These are phyloP conservation scores for Avahi laniger DNA, from an alignment of 2,797 vertebrate species.

Conservation along the genomic window DNA sequence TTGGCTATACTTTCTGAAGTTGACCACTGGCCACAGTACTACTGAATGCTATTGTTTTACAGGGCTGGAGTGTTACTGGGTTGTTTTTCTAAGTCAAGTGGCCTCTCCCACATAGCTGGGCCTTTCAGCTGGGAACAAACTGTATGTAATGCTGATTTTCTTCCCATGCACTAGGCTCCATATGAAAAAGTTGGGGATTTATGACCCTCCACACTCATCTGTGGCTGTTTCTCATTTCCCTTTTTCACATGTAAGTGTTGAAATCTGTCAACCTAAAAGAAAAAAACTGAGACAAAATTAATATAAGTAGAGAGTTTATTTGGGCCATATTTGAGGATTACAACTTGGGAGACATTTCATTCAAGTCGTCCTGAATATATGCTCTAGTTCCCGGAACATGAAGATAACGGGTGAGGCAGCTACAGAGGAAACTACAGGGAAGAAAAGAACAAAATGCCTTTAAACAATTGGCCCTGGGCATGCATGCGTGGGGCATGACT, in stretches of 20 bases:
- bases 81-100: not conserved
- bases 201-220: not conserved
- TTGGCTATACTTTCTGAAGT: not conserved
- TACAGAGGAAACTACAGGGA: not conserved
- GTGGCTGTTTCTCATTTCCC: not conserved
- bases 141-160: fast-evolving
- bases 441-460: not conserved
- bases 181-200: not conserved
- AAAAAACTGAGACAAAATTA: not conserved
- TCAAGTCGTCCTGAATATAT: too few relatives aligned
- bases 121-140: not conserved
- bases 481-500: not conserved
- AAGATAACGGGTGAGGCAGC: not conserved
- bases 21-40: not conserved
- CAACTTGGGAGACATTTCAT: too few relatives aligned
- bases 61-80: fast-evolving
- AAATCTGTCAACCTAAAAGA: not conserved
- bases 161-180: not conserved
- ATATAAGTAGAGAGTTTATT: not conserved
- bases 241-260: not conserved
- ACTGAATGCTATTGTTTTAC: too few relatives aligned
- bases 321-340: too few relatives aligned
- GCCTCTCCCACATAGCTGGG: not conserved
- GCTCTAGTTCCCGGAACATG: too few relatives aligned
- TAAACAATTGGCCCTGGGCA: not conserved